Percentiles rank a stretch among this genome's conserved stretches.
phyloP scores from a whole-genome alignment of 2,888 invertebrate species.

The Rhamnusium bicolor region DNA sequence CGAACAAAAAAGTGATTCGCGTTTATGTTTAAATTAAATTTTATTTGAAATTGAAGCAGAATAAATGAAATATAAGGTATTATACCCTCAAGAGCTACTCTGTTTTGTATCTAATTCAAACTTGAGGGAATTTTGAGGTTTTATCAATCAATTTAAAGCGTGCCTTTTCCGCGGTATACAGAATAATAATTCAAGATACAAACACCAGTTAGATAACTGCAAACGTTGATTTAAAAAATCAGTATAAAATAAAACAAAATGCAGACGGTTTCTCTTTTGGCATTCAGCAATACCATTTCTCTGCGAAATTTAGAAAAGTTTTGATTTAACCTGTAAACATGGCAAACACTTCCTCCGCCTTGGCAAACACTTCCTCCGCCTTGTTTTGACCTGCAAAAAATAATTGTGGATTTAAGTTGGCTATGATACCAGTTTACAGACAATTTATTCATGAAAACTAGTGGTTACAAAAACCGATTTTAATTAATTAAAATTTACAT shows the following conservation, averaged over 20 bases:
- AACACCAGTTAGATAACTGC: background rate
- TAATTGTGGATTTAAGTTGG: too few relatives aligned
- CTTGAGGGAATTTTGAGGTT: constrained; percentile 3
- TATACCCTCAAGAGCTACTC: background rate
- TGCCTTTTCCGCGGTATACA: background rate
- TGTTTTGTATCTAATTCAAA: constrained; percentile 13
- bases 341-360: too few relatives aligned
- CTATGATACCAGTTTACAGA: too few relatives aligned
- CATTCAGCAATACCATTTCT: too few relatives aligned
- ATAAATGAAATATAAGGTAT: background rate
- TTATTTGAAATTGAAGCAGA: background rate
- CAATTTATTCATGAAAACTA: too few relatives aligned
- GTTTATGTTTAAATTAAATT: constrained; percentile 14
- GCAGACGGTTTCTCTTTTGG: too few relatives aligned
- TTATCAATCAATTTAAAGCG: constrained; percentile 13
- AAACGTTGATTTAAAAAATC: background rate
- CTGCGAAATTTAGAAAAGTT: too few relatives aligned
- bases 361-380: too few relatives aligned
- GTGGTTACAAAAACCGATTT: too few relatives aligned
- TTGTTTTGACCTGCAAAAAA: too few relatives aligned
- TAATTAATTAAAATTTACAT: too few relatives aligned
- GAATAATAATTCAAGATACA: background rate
- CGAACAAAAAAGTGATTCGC: constrained; percentile 9
- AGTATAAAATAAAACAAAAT: background rate
- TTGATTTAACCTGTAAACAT: too few relatives aligned